These are phyloP conservation scores for Lepidothrix coronata DNA, from an alignment of 2,113 vertebrate species.

Conservation along the genomic window DNA sequence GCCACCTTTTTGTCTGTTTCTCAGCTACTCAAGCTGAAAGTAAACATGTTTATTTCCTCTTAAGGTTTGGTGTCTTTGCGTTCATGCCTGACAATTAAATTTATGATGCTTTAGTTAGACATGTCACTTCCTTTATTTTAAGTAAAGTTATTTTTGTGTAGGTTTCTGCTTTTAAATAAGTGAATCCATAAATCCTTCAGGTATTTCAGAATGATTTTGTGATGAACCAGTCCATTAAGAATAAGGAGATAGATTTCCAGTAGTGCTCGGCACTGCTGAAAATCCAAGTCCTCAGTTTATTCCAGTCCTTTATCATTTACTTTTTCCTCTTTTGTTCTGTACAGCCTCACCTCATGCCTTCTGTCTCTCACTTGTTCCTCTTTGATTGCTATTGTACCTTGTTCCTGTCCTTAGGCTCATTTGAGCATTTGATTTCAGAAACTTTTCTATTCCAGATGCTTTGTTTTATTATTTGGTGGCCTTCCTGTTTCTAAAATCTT, in stretches of 20 bases:
- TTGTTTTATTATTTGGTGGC: background rate
- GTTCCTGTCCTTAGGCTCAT: background rate
- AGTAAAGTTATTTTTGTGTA: background rate
- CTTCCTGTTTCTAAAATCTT: background rate
- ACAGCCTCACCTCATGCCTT: background rate
- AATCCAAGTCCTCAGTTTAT: background rate
- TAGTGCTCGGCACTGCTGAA: background rate
- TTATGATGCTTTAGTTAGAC: background rate
- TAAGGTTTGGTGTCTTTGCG: background rate
- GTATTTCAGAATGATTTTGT: background rate
- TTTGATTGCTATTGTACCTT: background rate
- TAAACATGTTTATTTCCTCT: constrained; percentile 1
- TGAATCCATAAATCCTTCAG: constrained; percentile 12
- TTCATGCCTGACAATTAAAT: background rate
- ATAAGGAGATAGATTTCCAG: background rate
- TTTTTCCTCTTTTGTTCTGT: background rate
- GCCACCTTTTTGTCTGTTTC: background rate
- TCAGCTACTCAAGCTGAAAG: background rate
- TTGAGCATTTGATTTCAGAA: constrained; percentile 7
- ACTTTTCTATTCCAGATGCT: background rate
- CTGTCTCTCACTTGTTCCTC: background rate
- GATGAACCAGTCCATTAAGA: background rate
- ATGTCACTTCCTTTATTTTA: background rate
- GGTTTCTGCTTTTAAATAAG: constrained; percentile 4
- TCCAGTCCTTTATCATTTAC: background rate